phyloP scores from a whole-genome alignment of 2,113 vertebrate genomes.

The Amblyornis subalaris region DNA sequence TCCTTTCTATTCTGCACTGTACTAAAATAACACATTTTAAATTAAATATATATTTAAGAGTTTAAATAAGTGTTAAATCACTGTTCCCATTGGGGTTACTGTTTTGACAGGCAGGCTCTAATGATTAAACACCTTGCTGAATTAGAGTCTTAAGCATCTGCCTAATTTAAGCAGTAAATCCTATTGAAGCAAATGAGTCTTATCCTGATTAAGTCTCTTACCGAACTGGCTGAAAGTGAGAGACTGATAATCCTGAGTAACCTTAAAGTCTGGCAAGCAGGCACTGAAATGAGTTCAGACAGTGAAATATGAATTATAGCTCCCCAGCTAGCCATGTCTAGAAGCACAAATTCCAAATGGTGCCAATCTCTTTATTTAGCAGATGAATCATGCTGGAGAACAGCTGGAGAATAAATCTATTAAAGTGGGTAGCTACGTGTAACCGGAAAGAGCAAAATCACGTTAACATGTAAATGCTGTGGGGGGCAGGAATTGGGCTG shows the following conservation, averaged over 20 bases:
- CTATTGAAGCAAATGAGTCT: neutral
- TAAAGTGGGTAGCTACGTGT: neutral
- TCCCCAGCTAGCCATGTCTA: neutral
- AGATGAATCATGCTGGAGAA: neutral
- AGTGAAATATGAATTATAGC: neutral
- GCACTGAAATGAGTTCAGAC: neutral
- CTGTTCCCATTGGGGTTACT: neutral
- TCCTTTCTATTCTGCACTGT: neutral
- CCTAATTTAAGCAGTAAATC: constrained; percentile 45
- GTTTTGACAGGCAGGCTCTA: neutral
- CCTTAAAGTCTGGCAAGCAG: neutral
- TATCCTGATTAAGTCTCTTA: neutral
- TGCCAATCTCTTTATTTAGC: neutral
- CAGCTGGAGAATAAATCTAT: neutral
- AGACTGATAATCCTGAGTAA: neutral
- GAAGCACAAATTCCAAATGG: neutral
- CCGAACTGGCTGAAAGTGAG: constrained; percentile 2
- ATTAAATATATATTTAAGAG: neutral
- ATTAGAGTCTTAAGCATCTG: constrained; percentile 22
- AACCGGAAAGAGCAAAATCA: neutral
- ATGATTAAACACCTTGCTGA: constrained; percentile 2
- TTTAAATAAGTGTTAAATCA: constrained; percentile 34
- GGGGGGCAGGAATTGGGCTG: rapidly evolving
- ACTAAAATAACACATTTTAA: neutral
- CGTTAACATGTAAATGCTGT: neutral